These are phyloP conservation scores for Pipra filicauda DNA, from an alignment of 2,113 vertebrate species.

Conservation along the genomic window DNA sequence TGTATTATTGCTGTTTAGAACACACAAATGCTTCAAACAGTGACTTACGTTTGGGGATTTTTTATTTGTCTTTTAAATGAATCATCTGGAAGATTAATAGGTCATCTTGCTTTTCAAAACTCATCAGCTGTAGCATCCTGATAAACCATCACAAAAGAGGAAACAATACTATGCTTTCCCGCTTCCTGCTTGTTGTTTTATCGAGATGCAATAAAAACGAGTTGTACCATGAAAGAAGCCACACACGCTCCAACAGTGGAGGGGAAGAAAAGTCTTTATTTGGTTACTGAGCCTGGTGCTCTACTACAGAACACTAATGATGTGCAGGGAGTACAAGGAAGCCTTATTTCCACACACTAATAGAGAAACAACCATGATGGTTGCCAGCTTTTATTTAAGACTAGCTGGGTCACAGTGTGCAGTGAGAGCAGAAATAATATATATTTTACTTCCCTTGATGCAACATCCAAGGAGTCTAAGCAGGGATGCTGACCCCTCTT, in stretches of 20 bases:
- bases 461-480: neutral
- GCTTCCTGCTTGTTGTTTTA: neutral
- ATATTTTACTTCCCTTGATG: neutral
- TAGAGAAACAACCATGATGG: neutral
- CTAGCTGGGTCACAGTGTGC: neutral
- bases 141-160: neutral
- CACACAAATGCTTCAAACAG: neutral
- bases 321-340: neutral
- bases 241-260: accelerated
- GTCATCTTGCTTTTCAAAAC: neutral
- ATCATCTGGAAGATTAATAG: neutral
- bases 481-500: neutral
- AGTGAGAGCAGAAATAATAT: neutral
- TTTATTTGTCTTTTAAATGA: neutral
- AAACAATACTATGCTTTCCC: neutral
- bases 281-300: neutral
- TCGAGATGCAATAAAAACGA: neutral
- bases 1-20: neutral
- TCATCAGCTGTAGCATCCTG: neutral
- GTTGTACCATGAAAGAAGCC: neutral
- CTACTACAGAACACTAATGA: neutral
- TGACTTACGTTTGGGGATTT: neutral
- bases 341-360: neutral
- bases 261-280: neutral
- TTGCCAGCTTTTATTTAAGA: neutral